phyloP scores from a whole-genome alignment of 2,113 vertebrate genomes.

The Callospermophilus lateralis region DNA sequence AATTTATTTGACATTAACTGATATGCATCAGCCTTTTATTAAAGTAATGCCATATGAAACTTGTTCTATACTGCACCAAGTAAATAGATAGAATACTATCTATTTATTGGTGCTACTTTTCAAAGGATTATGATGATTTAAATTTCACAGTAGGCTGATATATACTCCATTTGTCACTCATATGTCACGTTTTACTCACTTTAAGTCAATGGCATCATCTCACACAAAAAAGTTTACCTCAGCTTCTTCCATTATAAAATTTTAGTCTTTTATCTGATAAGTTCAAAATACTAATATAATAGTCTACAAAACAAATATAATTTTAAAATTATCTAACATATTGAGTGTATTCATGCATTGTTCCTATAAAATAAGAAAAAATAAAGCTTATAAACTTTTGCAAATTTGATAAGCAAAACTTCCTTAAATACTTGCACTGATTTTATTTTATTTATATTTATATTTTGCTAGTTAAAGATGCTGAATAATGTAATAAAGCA shows the following conservation, averaged over 20 bases:
- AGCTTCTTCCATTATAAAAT: neutral
- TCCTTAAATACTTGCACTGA: neutral
- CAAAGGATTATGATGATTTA: no score
- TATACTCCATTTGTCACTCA: neutral
- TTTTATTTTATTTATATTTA: neutral
- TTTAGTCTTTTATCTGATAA: neutral
- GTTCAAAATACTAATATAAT: neutral
- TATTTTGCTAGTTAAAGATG: neutral
- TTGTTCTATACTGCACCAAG: no score
- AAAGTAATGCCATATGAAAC: no score
- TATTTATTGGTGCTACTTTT: no score
- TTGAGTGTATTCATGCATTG: neutral
- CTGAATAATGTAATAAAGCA: neutral
- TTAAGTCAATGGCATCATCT: neutral
- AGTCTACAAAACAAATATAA: neutral
- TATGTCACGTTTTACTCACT: neutral
- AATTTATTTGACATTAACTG: neutral
- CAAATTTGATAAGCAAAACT: neutral
- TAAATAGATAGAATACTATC: no score
- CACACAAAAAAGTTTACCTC: neutral
- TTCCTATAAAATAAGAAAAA: neutral
- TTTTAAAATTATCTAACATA: neutral
- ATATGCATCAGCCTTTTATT: no score
- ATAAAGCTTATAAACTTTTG: neutral
- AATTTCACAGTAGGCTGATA: neutral